Conservation (phyloP, 2,113 vertebrate species). For the Grammomys dolichurus region DNA sequence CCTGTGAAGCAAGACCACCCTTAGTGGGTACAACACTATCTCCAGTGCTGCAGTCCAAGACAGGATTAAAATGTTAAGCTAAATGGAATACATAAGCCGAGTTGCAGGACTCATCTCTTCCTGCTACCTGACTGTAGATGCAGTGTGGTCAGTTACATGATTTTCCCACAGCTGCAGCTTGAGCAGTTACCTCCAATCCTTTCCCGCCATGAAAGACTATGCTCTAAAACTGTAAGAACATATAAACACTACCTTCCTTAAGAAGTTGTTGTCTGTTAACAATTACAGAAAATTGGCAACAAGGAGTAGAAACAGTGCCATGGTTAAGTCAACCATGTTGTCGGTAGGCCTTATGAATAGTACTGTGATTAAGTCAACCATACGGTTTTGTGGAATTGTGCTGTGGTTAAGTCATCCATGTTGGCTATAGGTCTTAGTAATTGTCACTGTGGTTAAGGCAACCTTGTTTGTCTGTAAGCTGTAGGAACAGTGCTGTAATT, state of each 20-base stretch:
- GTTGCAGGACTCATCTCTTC: too few species aligned
- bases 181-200: not conserved
- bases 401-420: not conserved
- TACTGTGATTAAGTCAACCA: not conserved
- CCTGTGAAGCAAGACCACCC: not conserved
- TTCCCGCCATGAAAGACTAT: not conserved
- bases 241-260: not conserved
- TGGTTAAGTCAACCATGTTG: not conserved
- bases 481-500: not conserved
- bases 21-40: too few species aligned
- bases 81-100: not conserved
- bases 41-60: not conserved
- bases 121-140: too few species aligned
- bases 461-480: not conserved
- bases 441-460: not conserved
- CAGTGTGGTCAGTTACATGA: not conserved
- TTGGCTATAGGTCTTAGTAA: not conserved
- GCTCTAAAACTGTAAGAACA: not conserved
- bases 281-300: not conserved
- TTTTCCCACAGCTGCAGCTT: too few species aligned
- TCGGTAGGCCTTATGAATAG: not conserved
- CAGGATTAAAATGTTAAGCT: not conserved
- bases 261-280: not conserved
- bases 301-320: not conserved
- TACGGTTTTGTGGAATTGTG: not conserved